phyloP scores from a whole-genome alignment of 2,888 invertebrate genomes.

The Cantharis rufa region DNA sequence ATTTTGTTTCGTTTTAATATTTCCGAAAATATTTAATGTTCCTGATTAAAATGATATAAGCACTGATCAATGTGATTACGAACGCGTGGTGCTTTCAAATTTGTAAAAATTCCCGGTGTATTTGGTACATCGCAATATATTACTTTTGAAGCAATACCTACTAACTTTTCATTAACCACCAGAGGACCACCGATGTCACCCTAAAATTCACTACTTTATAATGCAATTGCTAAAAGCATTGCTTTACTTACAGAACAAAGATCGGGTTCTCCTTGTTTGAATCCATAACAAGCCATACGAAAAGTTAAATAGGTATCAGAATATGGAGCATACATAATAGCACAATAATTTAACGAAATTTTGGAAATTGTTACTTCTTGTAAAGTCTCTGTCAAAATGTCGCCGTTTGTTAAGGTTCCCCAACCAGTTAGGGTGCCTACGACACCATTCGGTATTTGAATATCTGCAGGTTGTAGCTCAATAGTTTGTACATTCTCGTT shows the following conservation, averaged over 20 bases:
- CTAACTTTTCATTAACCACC: neutral
- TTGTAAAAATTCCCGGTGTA: neutral
- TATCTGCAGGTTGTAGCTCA: neutral
- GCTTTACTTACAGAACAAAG: neutral
- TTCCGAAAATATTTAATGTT: too few relatives aligned
- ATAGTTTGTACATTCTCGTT: neutral
- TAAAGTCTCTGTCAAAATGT: neutral
- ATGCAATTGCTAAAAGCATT: neutral
- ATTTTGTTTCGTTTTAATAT: too few relatives aligned
- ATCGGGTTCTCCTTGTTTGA: neutral
- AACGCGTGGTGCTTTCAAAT: neutral
- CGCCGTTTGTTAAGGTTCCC: neutral
- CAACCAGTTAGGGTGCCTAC: neutral
- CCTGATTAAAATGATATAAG: neutral
- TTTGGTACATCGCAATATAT: neutral
- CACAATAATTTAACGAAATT: neutral
- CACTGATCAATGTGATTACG: neutral
- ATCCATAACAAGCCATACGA: neutral
- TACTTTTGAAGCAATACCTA: neutral
- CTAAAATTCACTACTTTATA: neutral
- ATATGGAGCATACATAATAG: neutral
- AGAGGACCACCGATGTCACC: neutral
- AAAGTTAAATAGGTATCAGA: neutral
- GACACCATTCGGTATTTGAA: neutral
- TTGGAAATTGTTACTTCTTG: neutral